Percentiles rank a stretch among this genome's conserved stretches.
These are phyloP conservation scores for Oreochromis mossambicus DNA, from an alignment of 2,797 vertebrate species.

Conservation along the genomic window DNA sequence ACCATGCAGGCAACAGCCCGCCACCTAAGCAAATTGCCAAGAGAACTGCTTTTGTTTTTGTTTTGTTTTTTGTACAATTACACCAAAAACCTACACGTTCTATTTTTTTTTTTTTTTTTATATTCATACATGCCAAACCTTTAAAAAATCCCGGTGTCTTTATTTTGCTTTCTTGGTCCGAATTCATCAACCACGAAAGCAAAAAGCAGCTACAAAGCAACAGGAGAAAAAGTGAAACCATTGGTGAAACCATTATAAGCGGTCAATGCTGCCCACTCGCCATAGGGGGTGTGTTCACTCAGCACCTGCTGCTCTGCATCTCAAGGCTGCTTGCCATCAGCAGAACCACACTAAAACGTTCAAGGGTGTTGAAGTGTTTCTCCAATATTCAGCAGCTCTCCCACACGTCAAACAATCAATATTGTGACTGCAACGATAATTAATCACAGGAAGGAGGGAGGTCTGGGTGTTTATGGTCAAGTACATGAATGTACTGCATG, in stretches of 20 bases:
- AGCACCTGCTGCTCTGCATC: conserved; percentile 26
- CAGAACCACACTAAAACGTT: background rate
- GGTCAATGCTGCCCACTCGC: background rate
- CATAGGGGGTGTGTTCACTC: conserved; percentile 9
- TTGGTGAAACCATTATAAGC: conserved; percentile 5
- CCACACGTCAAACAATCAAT: conserved; percentile 25
- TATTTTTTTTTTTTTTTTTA: background rate
- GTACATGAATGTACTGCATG: background rate
- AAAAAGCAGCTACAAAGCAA: background rate
- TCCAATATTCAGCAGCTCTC: conserved; percentile 16
- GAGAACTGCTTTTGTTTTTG: background rate
- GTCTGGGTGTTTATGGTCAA: background rate
- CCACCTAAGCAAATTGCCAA: background rate
- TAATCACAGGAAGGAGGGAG: background rate
- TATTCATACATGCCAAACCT: background rate
- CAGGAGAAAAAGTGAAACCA: background rate
- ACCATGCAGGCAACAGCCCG: conserved; percentile 19
- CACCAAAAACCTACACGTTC: background rate
- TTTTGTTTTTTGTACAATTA: background rate
- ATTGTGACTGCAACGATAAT: background rate
- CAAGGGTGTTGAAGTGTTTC: background rate
- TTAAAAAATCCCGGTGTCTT: background rate
- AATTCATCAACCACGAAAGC: background rate
- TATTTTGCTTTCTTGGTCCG: background rate
- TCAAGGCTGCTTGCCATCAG: conserved; percentile 4